Conservation (phyloP, 1,140 invertebrate species). For the Hirudo medicinalis region DNA sequence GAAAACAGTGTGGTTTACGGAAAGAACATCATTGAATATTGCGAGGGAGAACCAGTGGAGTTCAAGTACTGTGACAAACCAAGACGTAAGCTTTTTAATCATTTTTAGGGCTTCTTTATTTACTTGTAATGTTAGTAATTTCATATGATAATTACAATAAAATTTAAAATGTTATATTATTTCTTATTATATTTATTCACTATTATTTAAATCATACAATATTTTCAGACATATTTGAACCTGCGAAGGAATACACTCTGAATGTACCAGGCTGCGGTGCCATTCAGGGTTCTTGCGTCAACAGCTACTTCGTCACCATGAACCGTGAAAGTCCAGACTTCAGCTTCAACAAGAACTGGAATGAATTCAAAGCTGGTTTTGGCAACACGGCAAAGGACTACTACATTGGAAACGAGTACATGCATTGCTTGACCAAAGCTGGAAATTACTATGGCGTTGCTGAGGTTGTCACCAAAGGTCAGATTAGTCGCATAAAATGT, state of each 20-base stretch:
- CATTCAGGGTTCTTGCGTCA: neutral
- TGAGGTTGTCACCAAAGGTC: slow-evolving; percentile 4
- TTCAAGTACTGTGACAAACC: slow-evolving; percentile 3
- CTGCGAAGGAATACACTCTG: slow-evolving; percentile 4
- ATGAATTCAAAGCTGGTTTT: slow-evolving; percentile 25
- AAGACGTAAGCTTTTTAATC: neutral
- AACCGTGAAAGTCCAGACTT: neutral
- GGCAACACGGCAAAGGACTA: slow-evolving; percentile 22
- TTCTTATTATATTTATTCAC: too few species aligned
- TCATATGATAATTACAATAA: too few species aligned
- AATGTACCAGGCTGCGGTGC: neutral
- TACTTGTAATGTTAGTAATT: too few species aligned
- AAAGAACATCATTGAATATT: slow-evolving; percentile 14
- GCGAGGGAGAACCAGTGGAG: slow-evolving; percentile 13
- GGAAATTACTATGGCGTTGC: neutral
- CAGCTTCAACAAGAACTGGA: slow-evolving; percentile 22
- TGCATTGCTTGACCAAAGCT: slow-evolving; percentile 20
- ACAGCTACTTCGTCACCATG: neutral
- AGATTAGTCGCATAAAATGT: too few species aligned
- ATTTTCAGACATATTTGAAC: too few species aligned
- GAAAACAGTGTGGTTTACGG: slow-evolving; percentile 10
- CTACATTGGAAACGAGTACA: slow-evolving; percentile 26
- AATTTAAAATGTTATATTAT: too few species aligned
- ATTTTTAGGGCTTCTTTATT: too few species aligned
- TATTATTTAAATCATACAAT: too few species aligned